phyloP scores from a whole-genome alignment of 1,140 invertebrate genomes.

The Thalassaphorura encarpata region DNA sequence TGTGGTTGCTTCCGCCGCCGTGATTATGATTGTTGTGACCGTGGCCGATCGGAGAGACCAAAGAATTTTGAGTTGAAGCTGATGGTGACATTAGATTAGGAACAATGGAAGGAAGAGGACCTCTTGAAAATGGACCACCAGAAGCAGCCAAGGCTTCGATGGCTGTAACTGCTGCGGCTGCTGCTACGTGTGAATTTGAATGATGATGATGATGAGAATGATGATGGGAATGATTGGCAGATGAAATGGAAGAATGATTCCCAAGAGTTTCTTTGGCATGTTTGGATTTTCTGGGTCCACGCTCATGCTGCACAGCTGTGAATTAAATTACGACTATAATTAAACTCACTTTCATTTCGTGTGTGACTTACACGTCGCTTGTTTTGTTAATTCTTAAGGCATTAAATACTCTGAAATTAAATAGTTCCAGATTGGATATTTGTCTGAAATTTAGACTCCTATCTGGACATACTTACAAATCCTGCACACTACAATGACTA shows the following conservation, averaged over 20 bases:
- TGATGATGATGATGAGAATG: conserved; percentile 20
- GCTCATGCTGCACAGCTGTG: conserved; percentile 50
- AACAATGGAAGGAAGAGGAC: neutral
- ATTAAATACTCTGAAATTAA: too few species aligned
- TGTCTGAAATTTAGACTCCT: too few species aligned
- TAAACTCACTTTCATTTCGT: neutral
- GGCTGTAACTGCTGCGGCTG: neutral
- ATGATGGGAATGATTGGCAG: conserved; percentile 20
- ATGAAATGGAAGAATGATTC: conserved; percentile 3
- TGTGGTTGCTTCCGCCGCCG: neutral
- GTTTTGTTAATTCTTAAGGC: too few species aligned
- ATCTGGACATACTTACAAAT: too few species aligned
- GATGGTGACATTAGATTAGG: too few species aligned
- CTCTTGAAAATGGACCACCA: neutral
- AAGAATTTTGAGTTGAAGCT: conserved; percentile 1
- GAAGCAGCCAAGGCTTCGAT: neutral
- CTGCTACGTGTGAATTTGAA: neutral
- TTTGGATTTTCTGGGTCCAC: conserved; percentile 49
- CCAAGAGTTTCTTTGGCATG: conserved; percentile 35
- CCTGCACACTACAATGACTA: too few species aligned
- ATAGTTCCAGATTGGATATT: too few species aligned
- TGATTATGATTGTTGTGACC: neutral
- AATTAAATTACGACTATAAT: neutral
- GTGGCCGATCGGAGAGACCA: neutral
- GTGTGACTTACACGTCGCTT: neutral